Percentiles rank a stretch among this genome's conserved stretches.
Evolutionary conservation across 2,797 vertebrate genomes (phyloP).

Genomic region (Gymnoscopelus microlampas): DNA sequence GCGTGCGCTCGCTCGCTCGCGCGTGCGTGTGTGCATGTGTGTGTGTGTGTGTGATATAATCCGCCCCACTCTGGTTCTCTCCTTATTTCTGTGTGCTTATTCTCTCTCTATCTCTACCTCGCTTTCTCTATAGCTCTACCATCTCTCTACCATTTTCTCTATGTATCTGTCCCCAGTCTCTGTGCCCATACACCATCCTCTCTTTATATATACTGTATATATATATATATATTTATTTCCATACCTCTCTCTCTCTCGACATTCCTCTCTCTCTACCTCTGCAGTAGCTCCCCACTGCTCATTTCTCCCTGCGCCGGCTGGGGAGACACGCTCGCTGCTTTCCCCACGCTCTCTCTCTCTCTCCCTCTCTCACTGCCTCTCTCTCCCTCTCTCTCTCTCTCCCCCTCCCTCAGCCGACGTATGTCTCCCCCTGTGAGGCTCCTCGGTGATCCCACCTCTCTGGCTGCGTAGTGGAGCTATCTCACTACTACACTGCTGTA

Average conservation of each 20-base stretch:
- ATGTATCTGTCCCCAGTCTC: background rate
- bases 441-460: conserved; percentile 52
- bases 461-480: conserved; percentile 53
- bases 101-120: conserved; percentile 34
- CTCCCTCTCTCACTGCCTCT: conserved; percentile 52
- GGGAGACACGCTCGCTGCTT: conserved; percentile 56
- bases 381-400: conserved; percentile 47
- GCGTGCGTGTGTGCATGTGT: background rate
- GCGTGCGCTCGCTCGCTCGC: background rate
- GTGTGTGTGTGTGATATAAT: too few species aligned
- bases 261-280: conserved; percentile 65
- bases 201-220: background rate
- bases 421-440: conserved; percentile 49
- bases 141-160: conserved; percentile 44
- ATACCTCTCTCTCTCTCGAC: conserved; percentile 26
- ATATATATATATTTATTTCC: background rate
- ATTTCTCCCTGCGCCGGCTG: conserved; percentile 61
- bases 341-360: conserved; percentile 54
- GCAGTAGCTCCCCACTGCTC: conserved; percentile 70
- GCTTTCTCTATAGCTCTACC: conserved; percentile 40
- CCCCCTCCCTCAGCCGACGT: conserved; percentile 42
- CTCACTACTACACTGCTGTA: conserved; percentile 42
- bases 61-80: background rate
- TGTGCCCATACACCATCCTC: background rate
- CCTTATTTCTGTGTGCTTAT: conserved; percentile 24